Evolutionary conservation across 2,888 invertebrate species (phyloP).

Genomic region (Cacoxenus indagator): DNA sequence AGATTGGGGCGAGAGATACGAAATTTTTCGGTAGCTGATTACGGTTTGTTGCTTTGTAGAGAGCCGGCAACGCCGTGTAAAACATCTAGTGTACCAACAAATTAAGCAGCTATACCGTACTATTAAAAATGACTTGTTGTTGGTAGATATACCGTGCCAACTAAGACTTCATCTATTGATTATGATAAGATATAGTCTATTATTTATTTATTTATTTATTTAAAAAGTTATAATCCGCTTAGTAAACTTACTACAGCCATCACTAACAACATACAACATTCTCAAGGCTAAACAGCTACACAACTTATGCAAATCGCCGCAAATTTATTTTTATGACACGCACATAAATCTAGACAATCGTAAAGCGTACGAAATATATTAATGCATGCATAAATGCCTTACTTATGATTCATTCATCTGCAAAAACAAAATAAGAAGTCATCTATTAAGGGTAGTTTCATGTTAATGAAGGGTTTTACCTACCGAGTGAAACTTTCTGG

Average conservation of each 20-base stretch:
- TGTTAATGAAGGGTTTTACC: slow-evolving; percentile 49
- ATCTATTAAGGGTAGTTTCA: slow-evolving; percentile 46
- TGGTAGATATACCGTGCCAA: no score
- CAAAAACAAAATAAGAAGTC: slow-evolving; percentile 27
- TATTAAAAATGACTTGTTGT: no score
- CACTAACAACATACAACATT: not conserved
- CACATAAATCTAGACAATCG: slow-evolving; percentile 52
- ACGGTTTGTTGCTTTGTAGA: no score
- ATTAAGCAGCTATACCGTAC: no score
- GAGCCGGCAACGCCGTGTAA: no score
- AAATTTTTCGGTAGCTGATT: no score
- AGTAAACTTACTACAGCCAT: not conserved
- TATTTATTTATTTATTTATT: no score
- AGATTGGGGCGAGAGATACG: no score
- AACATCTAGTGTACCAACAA: no score
- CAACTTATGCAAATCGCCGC: slow-evolving; percentile 52
- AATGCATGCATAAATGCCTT: not conserved
- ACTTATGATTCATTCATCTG: not conserved
- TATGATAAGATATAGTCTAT: no score
- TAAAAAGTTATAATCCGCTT: not conserved
- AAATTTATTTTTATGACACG: slow-evolving; percentile 53
- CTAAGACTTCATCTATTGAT: no score
- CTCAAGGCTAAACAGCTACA: not conserved
- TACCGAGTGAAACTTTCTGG: slow-evolving; percentile 23
- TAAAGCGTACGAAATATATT: slow-evolving; percentile 31